Evolutionary conservation across 2,113 vertebrate genomes (phyloP), one percentile per base, ranked within the genome.

Genomic region (Setophaga petechia): DNA sequence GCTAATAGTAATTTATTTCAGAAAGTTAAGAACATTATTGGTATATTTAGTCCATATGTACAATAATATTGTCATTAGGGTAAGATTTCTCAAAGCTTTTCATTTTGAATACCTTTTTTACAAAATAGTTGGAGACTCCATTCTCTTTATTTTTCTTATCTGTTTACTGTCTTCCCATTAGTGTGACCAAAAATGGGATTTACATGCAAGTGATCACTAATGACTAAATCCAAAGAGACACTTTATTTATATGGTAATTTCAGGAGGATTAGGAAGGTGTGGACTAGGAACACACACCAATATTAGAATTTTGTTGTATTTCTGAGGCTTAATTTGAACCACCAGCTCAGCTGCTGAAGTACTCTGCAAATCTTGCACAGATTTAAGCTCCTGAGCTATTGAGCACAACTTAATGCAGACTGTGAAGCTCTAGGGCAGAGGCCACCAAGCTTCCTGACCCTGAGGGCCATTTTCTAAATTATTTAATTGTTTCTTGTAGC

Each of bases 241-340:
- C 4, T 75, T 87, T 30, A 87, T 94, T 94, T 93, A 52, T 75
- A 51, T 46, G 74, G 62, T 79, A 93, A 91, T 93, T 93, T 90
- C 37, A 84, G 58, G 62, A 75, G 55, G 33, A 74, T 93, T 87
- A 35, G 46, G 20, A 82, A 46, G 43, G 54, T 67, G 39, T 66
- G 33, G n/a, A 39, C n/a, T 49, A 62, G 52, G 24, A 95, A 47
- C 28, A 41, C 2, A 1, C 39, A 39, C 13, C 13, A 35, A 2
- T 82, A 62, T 51, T 69, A 58, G 28, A 87, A 55, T 62, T 67
- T 47, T 61, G 8, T 51, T 74, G 14, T 39, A 35, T 78, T 83
- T 66, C 46, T 76, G 73, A 66, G 21, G 23, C 49, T 72, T 79
- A 65, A 54, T 69, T 68, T 87, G 44, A 55, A 33, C 31, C 18